A percentile compares a stretch with the other conserved stretches of the same genome.
Evolutionary conservation across 2,113 vertebrate species (phyloP).

Genomic region (Arizona elegans): DNA sequence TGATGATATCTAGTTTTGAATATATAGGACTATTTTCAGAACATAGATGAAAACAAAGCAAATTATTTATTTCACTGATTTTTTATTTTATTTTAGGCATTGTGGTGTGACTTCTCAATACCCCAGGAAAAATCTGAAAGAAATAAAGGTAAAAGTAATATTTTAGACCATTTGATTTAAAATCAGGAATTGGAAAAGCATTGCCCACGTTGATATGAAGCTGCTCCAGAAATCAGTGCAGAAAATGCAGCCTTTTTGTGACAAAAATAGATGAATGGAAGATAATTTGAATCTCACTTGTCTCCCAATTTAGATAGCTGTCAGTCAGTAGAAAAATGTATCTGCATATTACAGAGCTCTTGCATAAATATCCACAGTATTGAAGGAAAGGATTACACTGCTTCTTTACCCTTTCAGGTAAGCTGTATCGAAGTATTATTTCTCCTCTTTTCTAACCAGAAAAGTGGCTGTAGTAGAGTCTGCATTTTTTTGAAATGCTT

Average conservation of each 20-base stretch:
- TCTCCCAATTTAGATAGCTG: conserved; percentile 36
- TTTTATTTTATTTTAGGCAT: conserved; percentile 76
- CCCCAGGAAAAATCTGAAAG: conserved; percentile 75
- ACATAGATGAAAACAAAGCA: accelerated
- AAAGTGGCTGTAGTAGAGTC: too few relatives aligned
- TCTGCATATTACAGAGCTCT: conserved; percentile 92
- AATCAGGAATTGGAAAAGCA: background rate
- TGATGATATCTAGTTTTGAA: background rate
- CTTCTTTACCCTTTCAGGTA: conserved; percentile 94
- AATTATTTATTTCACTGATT: background rate
- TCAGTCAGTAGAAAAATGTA: conserved; percentile 75
- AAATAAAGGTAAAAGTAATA: conserved; percentile 72
- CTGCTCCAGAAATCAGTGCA: background rate
- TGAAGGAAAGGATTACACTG: conserved; percentile 93
- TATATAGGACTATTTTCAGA: background rate
- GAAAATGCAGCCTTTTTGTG: background rate
- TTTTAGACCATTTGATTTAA: conserved; percentile 16
- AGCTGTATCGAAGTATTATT: conserved; percentile 22
- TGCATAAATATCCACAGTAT: conserved; percentile 92
- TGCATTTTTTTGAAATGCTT: background rate
- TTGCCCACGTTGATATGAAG: background rate
- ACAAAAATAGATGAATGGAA: background rate
- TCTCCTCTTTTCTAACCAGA: background rate
- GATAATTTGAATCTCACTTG: background rate
- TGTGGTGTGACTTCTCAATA: conserved; percentile 93